Evolutionary conservation across 1,140 invertebrate species (phyloP).

Genomic region (Pseudobourletiella spinata): DNA sequence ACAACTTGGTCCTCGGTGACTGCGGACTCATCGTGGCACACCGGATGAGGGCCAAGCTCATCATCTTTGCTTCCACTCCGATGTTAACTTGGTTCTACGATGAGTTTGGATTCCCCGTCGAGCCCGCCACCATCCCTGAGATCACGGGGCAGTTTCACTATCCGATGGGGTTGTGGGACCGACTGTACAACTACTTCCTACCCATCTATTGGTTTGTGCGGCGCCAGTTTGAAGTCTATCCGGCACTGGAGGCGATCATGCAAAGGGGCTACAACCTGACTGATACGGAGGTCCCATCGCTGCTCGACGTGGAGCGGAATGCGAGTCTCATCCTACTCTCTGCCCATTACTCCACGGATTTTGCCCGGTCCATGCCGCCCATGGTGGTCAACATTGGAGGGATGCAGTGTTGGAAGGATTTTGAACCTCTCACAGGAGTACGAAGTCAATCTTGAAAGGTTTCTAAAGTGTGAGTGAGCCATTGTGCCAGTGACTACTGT

Average conservation of each 20-base stretch:
- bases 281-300: not conserved
- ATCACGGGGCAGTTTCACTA: not conserved
- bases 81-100: not conserved
- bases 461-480: not conserved
- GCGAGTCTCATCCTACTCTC: constrained; percentile 9
- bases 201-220: not conserved
- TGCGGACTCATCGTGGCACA: not conserved
- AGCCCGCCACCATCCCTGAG: not conserved
- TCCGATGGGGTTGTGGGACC: not conserved
- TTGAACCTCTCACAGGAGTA: not conserved
- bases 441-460: not conserved
- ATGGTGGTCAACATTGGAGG: constrained; percentile 1
- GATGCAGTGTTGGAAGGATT: not conserved
- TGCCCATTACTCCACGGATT: constrained; percentile 16
- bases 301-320: constrained; percentile 11
- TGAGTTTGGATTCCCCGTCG: not conserved
- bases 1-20: not conserved
- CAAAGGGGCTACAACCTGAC: not conserved
- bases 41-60: not conserved
- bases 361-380: constrained; percentile 7
- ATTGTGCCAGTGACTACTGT: not conserved
- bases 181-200: not conserved
- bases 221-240: not conserved
- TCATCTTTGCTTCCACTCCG: not conserved
- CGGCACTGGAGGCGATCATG: not conserved